These are phyloP conservation scores for Candidula unifasciata DNA, from an alignment of 2,888 invertebrate species.

Conservation along the genomic window DNA sequence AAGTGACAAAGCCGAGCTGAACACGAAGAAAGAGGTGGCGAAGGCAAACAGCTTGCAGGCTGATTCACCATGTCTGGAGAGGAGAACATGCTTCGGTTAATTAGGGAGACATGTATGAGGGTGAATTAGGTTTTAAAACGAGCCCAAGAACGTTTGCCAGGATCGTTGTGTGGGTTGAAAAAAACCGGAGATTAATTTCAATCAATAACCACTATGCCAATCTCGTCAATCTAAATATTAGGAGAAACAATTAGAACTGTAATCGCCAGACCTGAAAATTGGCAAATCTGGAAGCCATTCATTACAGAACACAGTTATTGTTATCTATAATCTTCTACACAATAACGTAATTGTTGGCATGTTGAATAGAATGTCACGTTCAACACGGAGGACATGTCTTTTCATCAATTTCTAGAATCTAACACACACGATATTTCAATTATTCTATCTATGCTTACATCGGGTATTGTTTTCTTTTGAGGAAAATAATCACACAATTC, in stretches of 20 bases:
- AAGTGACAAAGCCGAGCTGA: conserved; percentile 68
- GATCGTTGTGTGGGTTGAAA: background rate
- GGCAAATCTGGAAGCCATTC: conserved; percentile 17
- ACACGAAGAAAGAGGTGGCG: conserved; percentile 73
- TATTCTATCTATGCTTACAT: no score
- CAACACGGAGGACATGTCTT: no score
- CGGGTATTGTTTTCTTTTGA: no score
- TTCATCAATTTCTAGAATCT: no score
- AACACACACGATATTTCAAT: no score
- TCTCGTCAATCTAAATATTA: background rate
- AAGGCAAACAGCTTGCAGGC: conserved; percentile 73
- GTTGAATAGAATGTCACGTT: no score
- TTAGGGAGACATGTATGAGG: background rate
- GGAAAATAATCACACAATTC: no score
- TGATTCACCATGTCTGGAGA: conserved; percentile 61
- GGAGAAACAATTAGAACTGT: background rate
- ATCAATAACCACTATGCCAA: conserved; percentile 10
- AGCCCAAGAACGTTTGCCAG: background rate
- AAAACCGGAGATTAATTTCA: conserved; percentile 3
- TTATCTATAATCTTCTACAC: no score
- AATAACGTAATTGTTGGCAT: no score
- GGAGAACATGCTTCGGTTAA: conserved; percentile 21
- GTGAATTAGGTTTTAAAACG: background rate
- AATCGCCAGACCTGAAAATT: background rate
- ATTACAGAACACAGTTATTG: background rate